Evolutionary conservation across 2,888 invertebrate species (phyloP).

Genomic region (Copidosoma aretas): DNA sequence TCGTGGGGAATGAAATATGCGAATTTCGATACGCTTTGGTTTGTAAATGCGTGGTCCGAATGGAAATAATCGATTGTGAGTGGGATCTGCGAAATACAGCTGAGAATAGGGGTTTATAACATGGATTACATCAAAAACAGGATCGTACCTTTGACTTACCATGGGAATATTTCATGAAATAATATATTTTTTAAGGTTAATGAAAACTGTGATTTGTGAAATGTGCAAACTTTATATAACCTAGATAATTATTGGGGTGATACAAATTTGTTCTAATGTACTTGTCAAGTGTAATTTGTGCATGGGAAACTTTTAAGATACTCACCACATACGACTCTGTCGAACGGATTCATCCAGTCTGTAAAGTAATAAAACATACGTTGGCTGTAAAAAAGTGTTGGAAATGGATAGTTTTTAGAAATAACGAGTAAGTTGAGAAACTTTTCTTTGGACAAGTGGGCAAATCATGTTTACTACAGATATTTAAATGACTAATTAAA

Average conservation of each 20-base stretch:
- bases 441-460: too few species aligned
- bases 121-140: conserved; percentile 11
- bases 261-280: not conserved
- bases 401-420: not conserved
- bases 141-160: not conserved
- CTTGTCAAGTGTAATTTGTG: not conserved
- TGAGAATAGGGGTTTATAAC: not conserved
- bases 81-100: not conserved
- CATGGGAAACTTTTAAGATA: conserved; percentile 59
- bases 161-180: not conserved
- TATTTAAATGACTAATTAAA: too few species aligned
- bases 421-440: too few species aligned
- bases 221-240: not conserved
- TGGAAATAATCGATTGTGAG: not conserved
- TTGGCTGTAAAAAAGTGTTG: not conserved
- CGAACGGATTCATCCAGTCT: conserved; percentile 96
- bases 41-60: not conserved
- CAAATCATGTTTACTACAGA: too few species aligned
- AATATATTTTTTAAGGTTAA: too few species aligned
- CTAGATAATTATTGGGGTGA: not conserved
- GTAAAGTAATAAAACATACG: conserved; percentile 65
- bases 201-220: too few species aligned
- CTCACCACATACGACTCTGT: conserved; percentile 94
- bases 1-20: too few species aligned
- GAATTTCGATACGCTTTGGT: too few species aligned